These are phyloP conservation scores for Chaenodraco wilsoni DNA, from an alignment of 2,797 vertebrate species.

Conservation along the genomic window DNA sequence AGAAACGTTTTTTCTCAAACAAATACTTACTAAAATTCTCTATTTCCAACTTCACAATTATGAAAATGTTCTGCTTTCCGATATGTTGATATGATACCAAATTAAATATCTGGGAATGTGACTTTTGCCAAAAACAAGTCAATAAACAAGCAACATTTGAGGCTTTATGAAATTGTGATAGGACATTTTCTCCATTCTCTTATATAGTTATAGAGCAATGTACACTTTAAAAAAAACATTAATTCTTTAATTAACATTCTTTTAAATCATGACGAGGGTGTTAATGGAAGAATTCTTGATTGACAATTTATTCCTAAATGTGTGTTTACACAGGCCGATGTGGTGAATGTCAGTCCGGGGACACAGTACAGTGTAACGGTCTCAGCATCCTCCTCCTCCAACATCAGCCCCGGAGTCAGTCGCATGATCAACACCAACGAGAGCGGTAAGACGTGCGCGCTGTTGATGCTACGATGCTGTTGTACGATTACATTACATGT, in stretches of 20 bases:
- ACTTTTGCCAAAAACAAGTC: neutral
- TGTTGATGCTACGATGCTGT: conserved; percentile 8
- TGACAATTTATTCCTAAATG: neutral
- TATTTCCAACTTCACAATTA: neutral
- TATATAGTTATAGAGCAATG: neutral
- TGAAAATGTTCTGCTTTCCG: neutral
- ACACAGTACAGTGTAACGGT: conserved; percentile 86
- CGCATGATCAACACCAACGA: conserved; percentile 88
- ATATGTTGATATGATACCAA: neutral
- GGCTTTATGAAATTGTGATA: neutral
- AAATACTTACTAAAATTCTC: neutral
- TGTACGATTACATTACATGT: no score
- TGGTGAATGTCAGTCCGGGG: conserved; percentile 84
- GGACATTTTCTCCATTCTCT: neutral
- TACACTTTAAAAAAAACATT: neutral
- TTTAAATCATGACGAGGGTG: neutral
- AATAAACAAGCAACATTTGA: neutral
- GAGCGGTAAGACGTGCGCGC: conserved; percentile 81
- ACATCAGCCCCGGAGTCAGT: conserved; percentile 89
- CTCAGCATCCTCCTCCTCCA: conserved; percentile 84
- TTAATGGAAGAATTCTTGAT: neutral
- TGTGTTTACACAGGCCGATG: conserved; percentile 83
- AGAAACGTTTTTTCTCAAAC: no score
- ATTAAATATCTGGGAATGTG: neutral
- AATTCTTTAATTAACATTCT: neutral